A percentile compares a stretch with the other conserved stretches of the same genome.
These are phyloP conservation scores for Drosophila saltans DNA, from an alignment of 1,140 invertebrate species.

Conservation along the genomic window DNA sequence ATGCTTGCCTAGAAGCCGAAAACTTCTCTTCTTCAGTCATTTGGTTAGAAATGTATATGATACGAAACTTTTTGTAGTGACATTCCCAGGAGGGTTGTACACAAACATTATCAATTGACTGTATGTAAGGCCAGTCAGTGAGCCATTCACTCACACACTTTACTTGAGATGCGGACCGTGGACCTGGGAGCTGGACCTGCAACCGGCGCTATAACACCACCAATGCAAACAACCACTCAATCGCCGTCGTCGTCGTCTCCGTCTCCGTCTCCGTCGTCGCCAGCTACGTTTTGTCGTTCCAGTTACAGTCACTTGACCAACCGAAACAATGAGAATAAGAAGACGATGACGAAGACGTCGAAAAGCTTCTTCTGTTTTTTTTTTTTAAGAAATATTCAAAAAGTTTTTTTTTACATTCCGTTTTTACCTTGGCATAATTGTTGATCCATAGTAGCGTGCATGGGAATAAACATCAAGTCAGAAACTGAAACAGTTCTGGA, in stretches of 20 bases:
- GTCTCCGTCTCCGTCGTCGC: conserved; percentile 42
- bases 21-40: too few species aligned
- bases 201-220: conserved; percentile 68
- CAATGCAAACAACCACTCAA: conserved; percentile 34
- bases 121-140: conserved; percentile 8
- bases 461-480: conserved; percentile 66
- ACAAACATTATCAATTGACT: background rate
- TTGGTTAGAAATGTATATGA: too few species aligned
- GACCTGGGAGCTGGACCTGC: conserved; percentile 30
- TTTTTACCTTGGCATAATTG: conserved; percentile 73
- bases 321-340: conserved; percentile 80
- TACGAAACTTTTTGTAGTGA: too few species aligned
- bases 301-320: conserved; percentile 83
- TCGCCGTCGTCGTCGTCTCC: conserved; percentile 26
- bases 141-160: conserved; percentile 29
- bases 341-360: conserved; percentile 43
- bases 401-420: conserved; percentile 32
- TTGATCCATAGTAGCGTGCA: conserved; percentile 77
- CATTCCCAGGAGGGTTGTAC: background rate
- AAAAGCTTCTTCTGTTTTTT: conserved; percentile 13
- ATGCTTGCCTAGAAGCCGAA: too few species aligned
- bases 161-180: conserved; percentile 36
- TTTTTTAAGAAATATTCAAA: conserved; percentile 9
- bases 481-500: conserved; percentile 64
- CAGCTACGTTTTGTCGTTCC: conserved; percentile 61